Evolutionary conservation across 2,113 vertebrate species (phyloP), one percentile per base, ranked within the genome.

Genomic region (Noctilio leporinus): DNA sequence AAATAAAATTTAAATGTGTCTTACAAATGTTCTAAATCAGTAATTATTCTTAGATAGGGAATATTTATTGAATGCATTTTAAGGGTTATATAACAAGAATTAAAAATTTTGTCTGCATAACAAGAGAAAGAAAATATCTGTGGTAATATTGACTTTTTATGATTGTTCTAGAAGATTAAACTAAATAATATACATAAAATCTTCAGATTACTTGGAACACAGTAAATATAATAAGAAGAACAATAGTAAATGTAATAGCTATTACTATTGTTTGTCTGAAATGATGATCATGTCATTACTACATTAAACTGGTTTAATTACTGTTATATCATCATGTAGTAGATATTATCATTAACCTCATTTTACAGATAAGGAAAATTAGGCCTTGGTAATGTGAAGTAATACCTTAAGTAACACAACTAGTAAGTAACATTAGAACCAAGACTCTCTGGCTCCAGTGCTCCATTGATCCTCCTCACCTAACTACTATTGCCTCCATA

Each of bases 1-100:
- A 67, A 94, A 70, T 84, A 80, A 91, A 93, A 76, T 84, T 22
- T 75, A 93, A 76, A 51, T 89, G 16, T 62, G 35, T 94, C 86
- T 81, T 55, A 86, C 33, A 89, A 67, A 95, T 83, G 89, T 59
- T 78, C 24, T 90, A 93, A 88, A 78, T 10, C 4, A 91, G 14
- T 67, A 90, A 85, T 94, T 87, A 51, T 64, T 59, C 84, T 87
- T 90, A 94, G n/a, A 38, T 51, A 47, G 19, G 28, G 10, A n/a
- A 15, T 82, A 38, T 35, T 92, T 57, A 64, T 51, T 77, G 28
- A 83, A 65, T 47, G 17, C 47, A 20, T 59, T 20, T 93, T 89
- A 92, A 53, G 67, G 40, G 22, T 59, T 92, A 59, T 88, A 72
- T 19, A n/a, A 47, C 11, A 85, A 64, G 53, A 85, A 80, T 20